Evolutionary conservation across 2,113 vertebrate genomes (phyloP).

Genomic region (Baryphthengus martii): DNA sequence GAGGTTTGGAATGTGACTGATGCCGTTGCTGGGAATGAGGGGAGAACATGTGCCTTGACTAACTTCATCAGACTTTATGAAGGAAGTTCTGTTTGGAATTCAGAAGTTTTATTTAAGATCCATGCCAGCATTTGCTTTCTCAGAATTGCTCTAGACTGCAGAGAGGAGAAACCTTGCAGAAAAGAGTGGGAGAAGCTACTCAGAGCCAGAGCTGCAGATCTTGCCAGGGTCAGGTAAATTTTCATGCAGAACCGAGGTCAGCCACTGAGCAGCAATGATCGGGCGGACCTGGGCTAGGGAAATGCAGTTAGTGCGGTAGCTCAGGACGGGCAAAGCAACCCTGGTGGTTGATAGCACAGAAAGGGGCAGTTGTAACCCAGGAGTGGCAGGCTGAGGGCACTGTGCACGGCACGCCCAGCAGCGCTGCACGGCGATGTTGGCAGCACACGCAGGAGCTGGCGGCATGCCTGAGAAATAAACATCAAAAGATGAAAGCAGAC

Average conservation of each 20-base stretch:
- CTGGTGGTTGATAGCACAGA: neutral
- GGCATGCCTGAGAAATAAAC: neutral
- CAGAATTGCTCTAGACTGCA: neutral
- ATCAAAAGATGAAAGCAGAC: conserved; percentile 1
- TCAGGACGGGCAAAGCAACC: neutral
- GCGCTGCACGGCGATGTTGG: neutral
- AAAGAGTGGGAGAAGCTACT: neutral
- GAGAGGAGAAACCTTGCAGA: neutral
- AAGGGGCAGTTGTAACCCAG: neutral
- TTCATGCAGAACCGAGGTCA: neutral
- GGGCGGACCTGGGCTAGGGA: neutral
- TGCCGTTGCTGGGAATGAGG: neutral
- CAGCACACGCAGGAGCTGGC: conserved; percentile 5
- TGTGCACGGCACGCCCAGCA: neutral
- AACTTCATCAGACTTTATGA: neutral
- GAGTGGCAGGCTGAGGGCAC: neutral
- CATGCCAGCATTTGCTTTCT: neutral
- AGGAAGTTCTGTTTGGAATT: neutral
- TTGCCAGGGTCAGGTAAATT: neutral
- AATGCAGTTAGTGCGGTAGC: neutral
- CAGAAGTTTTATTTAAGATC: neutral
- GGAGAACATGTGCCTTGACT: neutral
- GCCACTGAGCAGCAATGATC: neutral
- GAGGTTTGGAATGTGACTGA: neutral
- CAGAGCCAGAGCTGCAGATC: neutral